These are phyloP conservation scores for Aporophyla nigra DNA, from an alignment of 2,888 invertebrate species.

Conservation along the genomic window DNA sequence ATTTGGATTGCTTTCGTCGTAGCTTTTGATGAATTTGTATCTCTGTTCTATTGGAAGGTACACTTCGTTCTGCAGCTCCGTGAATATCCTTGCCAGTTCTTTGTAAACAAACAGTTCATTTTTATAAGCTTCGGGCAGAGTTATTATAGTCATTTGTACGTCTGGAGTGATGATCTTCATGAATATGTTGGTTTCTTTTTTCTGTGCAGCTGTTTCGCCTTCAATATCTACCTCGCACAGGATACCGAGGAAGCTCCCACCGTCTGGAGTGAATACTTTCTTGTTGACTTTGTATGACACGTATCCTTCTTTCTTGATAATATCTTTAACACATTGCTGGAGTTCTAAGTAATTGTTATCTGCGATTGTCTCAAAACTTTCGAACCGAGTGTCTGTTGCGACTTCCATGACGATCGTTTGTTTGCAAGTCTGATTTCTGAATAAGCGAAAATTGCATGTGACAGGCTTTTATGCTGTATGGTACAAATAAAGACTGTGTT, in stretches of 20 bases:
- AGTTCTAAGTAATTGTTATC: conserved; percentile 38
- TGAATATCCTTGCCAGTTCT: conserved; percentile 66
- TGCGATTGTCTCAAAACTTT: conserved; percentile 18
- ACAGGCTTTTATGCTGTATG: conserved; percentile 6
- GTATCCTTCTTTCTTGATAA: conserved; percentile 68
- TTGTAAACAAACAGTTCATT: conserved; percentile 72
- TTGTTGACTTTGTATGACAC: conserved; percentile 52
- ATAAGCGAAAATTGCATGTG: neutral
- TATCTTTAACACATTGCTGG: conserved; percentile 61
- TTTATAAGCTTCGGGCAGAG: conserved; percentile 65
- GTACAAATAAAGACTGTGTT: conserved; percentile 9
- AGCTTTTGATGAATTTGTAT: conserved; percentile 63
- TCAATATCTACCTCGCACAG: conserved; percentile 70
- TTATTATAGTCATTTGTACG: conserved; percentile 58
- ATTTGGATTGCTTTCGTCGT: conserved; percentile 57
- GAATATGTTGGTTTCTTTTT: conserved; percentile 73
- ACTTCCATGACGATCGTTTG: conserved; percentile 29
- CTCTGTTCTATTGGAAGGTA: conserved; percentile 51
- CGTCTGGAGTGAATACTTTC: conserved; percentile 60
- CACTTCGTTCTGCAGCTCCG: conserved; percentile 65
- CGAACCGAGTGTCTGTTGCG: conserved; percentile 7
- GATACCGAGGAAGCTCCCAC: conserved; percentile 70
- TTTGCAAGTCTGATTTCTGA: neutral
- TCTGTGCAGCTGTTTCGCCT: conserved; percentile 65
- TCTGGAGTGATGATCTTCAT: conserved; percentile 70